Base-by-base conservation (phyloP, 2,797 vertebrate species). In the Dendrocincla tyrannina region DNA sequence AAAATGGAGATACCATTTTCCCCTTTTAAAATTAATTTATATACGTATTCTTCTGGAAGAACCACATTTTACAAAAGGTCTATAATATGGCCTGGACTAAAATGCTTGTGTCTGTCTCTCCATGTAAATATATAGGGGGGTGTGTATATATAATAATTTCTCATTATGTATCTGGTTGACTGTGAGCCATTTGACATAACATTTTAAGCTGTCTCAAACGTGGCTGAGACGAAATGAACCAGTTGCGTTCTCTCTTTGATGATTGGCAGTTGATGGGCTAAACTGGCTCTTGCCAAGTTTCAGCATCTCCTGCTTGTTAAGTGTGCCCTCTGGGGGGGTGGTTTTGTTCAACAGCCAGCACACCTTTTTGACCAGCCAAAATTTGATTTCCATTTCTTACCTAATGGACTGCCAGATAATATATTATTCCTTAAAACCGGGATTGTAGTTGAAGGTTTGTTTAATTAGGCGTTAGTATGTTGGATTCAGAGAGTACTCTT, bases 321-420 rank as follows among this genome's bases (percentile, higher is more conserved):
- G 39, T 68, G 7, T 28, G 12, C 16, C 69, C 17, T 67, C 62
- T 5, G 25, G n/a, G 33, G 7, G 11, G 53, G 47, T 82, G 78
- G 37, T 50, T 70, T 73, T 60, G 39, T 50, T 59, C 77, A 85
- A 33, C 32, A 62, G 15, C 66, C 81, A 75, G 47, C 52, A 60
- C 33, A 56, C 72, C 56, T 78, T 68, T 53, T 16, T 47, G 50
- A 46, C 52, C 84, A 86, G 32, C 37, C 77, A 55, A 44, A 82
- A 52, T 85, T 59, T 67, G 10, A 55, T 70, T 93, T 83, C 83
- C 37, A 14, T 90, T 89, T 87, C 85, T 86, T 64, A 58, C 18
- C 60, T 69, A 74, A 74, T 30, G 30, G 35, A 49, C 75, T 53
- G 87, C 44, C 35, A 41, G 44, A 22, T 32, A 32, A 52, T 74